Evolutionary conservation across 64 coral and sea anemone genomes (phyloP), one percentile per base, ranked within the genome.

Genomic region (Dendronephthya gigantea): DNA sequence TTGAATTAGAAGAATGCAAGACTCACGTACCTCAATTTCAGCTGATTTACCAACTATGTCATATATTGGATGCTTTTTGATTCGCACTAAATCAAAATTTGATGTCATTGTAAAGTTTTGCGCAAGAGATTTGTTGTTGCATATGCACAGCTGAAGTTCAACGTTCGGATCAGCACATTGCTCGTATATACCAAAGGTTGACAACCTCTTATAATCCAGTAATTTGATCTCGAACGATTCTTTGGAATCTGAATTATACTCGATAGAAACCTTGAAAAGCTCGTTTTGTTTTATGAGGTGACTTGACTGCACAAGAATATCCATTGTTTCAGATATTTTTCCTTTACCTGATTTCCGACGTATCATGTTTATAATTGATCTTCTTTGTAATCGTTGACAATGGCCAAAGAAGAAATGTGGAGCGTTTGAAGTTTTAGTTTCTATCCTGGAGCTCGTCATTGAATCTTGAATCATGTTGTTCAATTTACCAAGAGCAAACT

Each of bases 91-190:
- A 74, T 28, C 22, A 27, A 28, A 35, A 5, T 74, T 74, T 74
- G 30, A 74, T 19, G n/a, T 12, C 17, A 0, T 13, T 74, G 30
- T 30, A 5, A 28, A 30, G 22, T 0, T 27, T 1, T 55, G 10
- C 17, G 10, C 17, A 11, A 11, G 30, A 13, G 1, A 17, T 35
- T 17, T 13, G 22, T 19, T 25, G 9, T 52, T 52, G 33, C 90
- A 92, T 9, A 92, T 51, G 51, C 90, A 92, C 32, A 92, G 69
- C 75, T 83, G 88, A 49, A 82, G 12, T 34, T 84, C 45, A 36
- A 92, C 68, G 17, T 83, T 83, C 12, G 58, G 50, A 51, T 92
- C 90, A 43, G 87, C 83, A 32, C 90, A 92, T 49, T 58, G 65
- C 28, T 39, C 23, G 51, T 92, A 88, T 34, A 37, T 39, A 12